Percentiles rank a stretch among this genome's conserved stretches.
Evolutionary conservation across 2,888 invertebrate genomes (phyloP).

Genomic region (Chymomyza amoena): DNA sequence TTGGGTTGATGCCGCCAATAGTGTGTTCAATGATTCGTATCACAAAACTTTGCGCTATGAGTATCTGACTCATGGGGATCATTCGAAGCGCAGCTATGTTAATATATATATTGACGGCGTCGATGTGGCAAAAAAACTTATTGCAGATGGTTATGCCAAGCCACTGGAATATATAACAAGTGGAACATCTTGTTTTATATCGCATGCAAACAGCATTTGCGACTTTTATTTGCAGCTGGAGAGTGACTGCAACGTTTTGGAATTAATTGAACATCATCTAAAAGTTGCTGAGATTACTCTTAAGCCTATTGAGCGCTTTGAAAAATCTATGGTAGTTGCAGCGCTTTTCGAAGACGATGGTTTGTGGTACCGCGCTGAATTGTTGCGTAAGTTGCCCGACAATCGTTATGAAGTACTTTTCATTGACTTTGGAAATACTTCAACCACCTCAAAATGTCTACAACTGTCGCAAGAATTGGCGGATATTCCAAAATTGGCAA

Average conservation of each 20-base stretch:
- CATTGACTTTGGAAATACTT: slow-evolving; percentile 85
- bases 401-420: slow-evolving; percentile 82
- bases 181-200: slow-evolving; percentile 84
- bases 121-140: slow-evolving; percentile 82
- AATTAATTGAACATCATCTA: slow-evolving; percentile 82
- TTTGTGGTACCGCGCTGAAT: slow-evolving; percentile 84
- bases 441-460: slow-evolving; percentile 81
- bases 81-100: slow-evolving; percentile 79
- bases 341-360: slow-evolving; percentile 84
- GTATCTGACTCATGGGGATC: slow-evolving; percentile 74
- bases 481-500: slow-evolving; percentile 81
- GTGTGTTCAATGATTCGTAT: slow-evolving; percentile 80
- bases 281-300: slow-evolving; percentile 80
- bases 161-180: slow-evolving; percentile 80
- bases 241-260: slow-evolving; percentile 81
- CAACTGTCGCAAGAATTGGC: slow-evolving; percentile 82
- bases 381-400: slow-evolving; percentile 81
- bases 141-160: slow-evolving; percentile 82
- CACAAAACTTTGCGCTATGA: slow-evolving; percentile 76
- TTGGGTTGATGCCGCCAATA: slow-evolving; percentile 84
- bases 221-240: slow-evolving; percentile 91
- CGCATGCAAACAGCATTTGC: slow-evolving; percentile 85
- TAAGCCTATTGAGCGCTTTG: slow-evolving; percentile 78
- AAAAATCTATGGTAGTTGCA: slow-evolving; percentile 81
- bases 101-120: slow-evolving; percentile 83